Conservation (phyloP, 2,113 vertebrate species). For the Paralichthys olivaceus region DNA sequence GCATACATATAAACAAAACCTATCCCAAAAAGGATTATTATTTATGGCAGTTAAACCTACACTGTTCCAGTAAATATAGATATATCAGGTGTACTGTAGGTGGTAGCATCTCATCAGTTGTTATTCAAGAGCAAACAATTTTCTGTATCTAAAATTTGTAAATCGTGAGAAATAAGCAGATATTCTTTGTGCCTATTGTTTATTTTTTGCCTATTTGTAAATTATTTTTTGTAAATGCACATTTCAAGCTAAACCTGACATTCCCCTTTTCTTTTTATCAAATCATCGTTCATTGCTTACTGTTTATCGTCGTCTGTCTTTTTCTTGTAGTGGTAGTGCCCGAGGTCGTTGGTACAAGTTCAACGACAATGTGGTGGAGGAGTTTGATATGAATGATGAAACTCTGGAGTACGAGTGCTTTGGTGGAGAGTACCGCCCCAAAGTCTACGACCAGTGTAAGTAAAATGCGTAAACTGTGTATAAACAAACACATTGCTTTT, state of each 20-base stretch:
- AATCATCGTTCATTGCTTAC: background rate
- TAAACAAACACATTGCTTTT: background rate
- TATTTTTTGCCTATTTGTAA: too few relatives aligned
- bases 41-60: too few relatives aligned
- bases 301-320: background rate
- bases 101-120: too few relatives aligned
- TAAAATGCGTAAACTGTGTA: background rate
- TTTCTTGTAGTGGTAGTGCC: conserved; percentile 84
- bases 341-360: conserved; percentile 98
- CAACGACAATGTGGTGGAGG: conserved; percentile 97
- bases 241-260: too few relatives aligned
- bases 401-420: conserved; percentile 98
- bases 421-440: conserved; percentile 97
- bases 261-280: conserved; percentile 1
- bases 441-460: conserved; percentile 99
- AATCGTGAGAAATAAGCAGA: too few relatives aligned
- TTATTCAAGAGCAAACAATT: too few relatives aligned
- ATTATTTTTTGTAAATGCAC: too few relatives aligned
- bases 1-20: too few relatives aligned
- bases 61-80: background rate
- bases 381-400: conserved; percentile 97
- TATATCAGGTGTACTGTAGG: background rate
- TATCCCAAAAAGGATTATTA: too few relatives aligned
- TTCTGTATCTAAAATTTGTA: too few relatives aligned
- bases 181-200: too few relatives aligned